A percentile compares a stretch with the other conserved stretches of the same genome.
These are phyloP conservation scores for Drosophila colorata DNA, from an alignment of 2,888 invertebrate species.

Conservation along the genomic window DNA sequence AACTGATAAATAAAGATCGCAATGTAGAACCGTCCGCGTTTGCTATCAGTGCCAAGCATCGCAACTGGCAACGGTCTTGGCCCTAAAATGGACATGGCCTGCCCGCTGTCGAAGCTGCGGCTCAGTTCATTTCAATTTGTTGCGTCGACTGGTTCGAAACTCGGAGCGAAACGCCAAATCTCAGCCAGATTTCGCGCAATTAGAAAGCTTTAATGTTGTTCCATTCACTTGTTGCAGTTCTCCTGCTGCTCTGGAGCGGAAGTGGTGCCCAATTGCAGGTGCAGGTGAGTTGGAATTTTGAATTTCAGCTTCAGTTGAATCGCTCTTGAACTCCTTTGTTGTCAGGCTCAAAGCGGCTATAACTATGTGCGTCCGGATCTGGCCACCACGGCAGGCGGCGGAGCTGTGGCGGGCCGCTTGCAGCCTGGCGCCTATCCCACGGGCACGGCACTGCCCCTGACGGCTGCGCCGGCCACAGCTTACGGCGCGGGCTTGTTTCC, in stretches of 20 bases:
- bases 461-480: slow-evolving; percentile 65
- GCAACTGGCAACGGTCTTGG: slow-evolving; percentile 74
- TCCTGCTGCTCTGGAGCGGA: slow-evolving; percentile 63
- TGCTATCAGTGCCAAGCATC: slow-evolving; percentile 70
- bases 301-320: not conserved
- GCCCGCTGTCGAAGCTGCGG: slow-evolving; percentile 47
- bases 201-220: slow-evolving; percentile 58
- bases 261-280: slow-evolving; percentile 65
- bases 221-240: slow-evolving; percentile 58
- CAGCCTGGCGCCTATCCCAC: slow-evolving; percentile 66
- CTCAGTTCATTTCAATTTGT: slow-evolving; percentile 69
- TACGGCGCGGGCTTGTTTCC: slow-evolving; percentile 68
- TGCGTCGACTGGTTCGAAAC: slow-evolving; percentile 53
- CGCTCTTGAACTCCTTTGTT: not conserved
- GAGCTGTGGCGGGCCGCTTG: slow-evolving; percentile 60
- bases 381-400: slow-evolving; percentile 79
- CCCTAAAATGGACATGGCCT: slow-evolving; percentile 71
- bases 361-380: slow-evolving; percentile 90
- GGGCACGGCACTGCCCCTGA: slow-evolving; percentile 66
- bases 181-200: slow-evolving; percentile 22
- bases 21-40: slow-evolving; percentile 60
- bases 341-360: slow-evolving; percentile 90
- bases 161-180: slow-evolving; percentile 33
- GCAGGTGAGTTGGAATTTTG: slow-evolving; percentile 31
- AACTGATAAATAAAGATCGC: slow-evolving; percentile 78